Evolutionary conservation across 2,113 vertebrate genomes (phyloP).

Genomic region (Urocitellus parryii): DNA sequence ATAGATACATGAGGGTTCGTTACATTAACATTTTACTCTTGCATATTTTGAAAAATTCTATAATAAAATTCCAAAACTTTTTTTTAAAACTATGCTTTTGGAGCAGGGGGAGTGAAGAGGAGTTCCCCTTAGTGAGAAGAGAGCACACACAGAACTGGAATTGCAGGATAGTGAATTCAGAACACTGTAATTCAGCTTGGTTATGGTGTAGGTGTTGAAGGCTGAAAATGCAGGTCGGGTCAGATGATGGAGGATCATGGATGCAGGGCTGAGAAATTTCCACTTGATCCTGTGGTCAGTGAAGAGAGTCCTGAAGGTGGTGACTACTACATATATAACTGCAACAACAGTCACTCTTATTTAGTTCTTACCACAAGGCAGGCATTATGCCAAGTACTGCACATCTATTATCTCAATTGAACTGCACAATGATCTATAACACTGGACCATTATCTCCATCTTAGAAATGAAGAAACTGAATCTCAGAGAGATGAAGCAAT

Average conservation of each 20-base stretch:
- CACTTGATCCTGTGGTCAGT: background rate
- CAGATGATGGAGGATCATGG: background rate
- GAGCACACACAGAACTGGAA: background rate
- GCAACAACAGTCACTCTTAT: background rate
- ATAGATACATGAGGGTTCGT: background rate
- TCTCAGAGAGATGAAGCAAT: slow-evolving; percentile 43
- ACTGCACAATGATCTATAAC: background rate
- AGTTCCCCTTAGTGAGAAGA: background rate
- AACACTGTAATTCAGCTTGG: background rate
- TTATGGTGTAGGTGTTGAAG: background rate
- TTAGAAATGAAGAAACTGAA: slow-evolving; percentile 37
- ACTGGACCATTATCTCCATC: background rate
- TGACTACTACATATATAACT: background rate
- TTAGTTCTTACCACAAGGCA: background rate
- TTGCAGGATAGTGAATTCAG: background rate
- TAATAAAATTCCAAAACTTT: background rate
- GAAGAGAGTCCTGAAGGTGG: background rate
- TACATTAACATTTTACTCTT: background rate
- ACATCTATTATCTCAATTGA: background rate
- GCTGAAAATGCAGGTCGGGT: slow-evolving; percentile 43
- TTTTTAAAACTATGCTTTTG: background rate
- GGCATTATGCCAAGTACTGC: background rate
- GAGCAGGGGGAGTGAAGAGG: background rate
- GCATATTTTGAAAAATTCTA: background rate
- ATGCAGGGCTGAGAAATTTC: slow-evolving; percentile 22